Evolutionary conservation across 2,797 vertebrate species (phyloP), one percentile per base, ranked within the genome.

Genomic region (Oreortyx pictus): DNA sequence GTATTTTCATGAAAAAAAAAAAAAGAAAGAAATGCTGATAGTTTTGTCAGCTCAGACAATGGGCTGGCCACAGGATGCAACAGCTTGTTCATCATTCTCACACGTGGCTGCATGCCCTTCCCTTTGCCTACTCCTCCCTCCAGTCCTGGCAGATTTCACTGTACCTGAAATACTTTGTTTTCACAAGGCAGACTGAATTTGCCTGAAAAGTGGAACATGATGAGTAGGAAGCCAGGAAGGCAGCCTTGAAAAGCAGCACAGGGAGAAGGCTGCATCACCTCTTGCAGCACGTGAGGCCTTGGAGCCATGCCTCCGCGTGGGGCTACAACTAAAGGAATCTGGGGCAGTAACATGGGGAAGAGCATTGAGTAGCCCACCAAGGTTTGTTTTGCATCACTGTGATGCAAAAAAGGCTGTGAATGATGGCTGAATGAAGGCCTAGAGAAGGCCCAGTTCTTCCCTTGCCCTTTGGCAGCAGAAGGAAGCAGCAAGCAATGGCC

Each of bases 241-340:
- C 10, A 41, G 0, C 12, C 44, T 23, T 3, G 6, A 46, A 33
- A 78, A 67, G 60, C 61, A 49, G 46, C 10, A n/a, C n/a, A 31
- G 66, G 44, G 14, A 47, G 47, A 39, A 74, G 19, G 31, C 29
- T n/a, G 11, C 65, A 46, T 4, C 47, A 17, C 2, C 14, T 41
- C 37, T 71, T 2, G 2, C 10, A 31, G 46, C 0, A 0, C 19
- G 23, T 29, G 14, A 81, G 0, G 1, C 19, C 27, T 41, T 41
- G 2, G 76, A 31, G 62, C 43, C 0, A 0, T 22, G 29, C 6
- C 44, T 70, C 61, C n/a, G 6, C 0, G 2, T 60, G 19, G 18
- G 23, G 11, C 59, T 25, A 44, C 17, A 13, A 37, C 8, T 0
- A 5, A 52, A 1, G 6, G 7, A 44, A 50, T 41, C 71, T 73